Percentiles rank a stretch among this genome's conserved stretches.
Evolutionary conservation across 2,888 invertebrate species (phyloP).

Genomic region (Dermolepida albohirtum): DNA sequence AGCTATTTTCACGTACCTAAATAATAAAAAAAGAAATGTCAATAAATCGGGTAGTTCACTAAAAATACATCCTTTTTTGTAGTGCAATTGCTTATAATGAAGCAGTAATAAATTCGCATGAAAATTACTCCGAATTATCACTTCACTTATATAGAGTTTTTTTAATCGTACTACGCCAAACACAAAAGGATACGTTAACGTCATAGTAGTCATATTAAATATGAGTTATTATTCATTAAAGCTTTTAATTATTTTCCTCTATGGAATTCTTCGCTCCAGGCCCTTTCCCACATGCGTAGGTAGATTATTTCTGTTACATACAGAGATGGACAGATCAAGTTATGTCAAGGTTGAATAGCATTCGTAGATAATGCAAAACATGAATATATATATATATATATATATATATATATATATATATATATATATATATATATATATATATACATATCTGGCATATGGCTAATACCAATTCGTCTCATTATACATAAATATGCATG

Average conservation of each 20-base stretch:
- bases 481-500: slow-evolving; percentile 9
- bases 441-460: slow-evolving; percentile 3
- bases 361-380: slow-evolving; percentile 26
- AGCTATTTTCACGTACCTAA: too few relatives aligned
- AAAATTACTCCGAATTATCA: too few relatives aligned
- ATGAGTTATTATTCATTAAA: slow-evolving; percentile 25
- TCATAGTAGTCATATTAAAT: slow-evolving; percentile 15
- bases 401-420: slow-evolving; percentile 1
- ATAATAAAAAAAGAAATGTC: too few relatives aligned
- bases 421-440: not conserved
- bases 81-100: too few relatives aligned
- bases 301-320: slow-evolving; percentile 26
- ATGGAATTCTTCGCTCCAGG: slow-evolving; percentile 18
- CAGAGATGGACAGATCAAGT: slow-evolving; percentile 26
- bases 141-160: too few relatives aligned
- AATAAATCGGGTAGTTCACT: too few relatives aligned
- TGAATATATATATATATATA: not conserved
- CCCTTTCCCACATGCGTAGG: slow-evolving; percentile 36
- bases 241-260: slow-evolving; percentile 32
- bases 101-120: too few relatives aligned
- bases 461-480: slow-evolving; percentile 14
- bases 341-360: slow-evolving; percentile 28
- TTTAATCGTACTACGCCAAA: too few relatives aligned
- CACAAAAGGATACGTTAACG: not conserved
- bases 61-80: too few relatives aligned